These are phyloP conservation scores for Latheticus oryzae DNA, from an alignment of 2,888 invertebrate genomes.

Conservation along the genomic window DNA sequence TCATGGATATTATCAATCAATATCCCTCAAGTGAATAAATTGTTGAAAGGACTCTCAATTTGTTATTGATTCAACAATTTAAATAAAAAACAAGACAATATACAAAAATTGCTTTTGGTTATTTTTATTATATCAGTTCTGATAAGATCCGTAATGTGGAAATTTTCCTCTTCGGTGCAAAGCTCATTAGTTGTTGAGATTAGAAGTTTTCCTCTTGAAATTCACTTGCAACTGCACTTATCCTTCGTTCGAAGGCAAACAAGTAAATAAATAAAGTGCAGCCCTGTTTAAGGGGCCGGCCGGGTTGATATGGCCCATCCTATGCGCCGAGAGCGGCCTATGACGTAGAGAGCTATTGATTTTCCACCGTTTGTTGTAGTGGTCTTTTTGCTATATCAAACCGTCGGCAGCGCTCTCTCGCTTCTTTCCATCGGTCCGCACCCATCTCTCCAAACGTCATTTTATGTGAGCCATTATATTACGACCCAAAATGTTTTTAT, in stretches of 20 bases:
- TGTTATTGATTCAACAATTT: too few species aligned
- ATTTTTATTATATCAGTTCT: slow-evolving; percentile 6
- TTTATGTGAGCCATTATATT: slow-evolving; percentile 59
- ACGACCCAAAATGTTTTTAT: slow-evolving; percentile 53
- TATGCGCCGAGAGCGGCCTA: slow-evolving; percentile 53
- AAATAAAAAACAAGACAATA: not conserved
- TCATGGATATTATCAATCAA: too few species aligned
- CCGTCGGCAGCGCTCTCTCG: slow-evolving; percentile 32
- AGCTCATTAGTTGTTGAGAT: slow-evolving; percentile 27
- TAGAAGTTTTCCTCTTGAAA: slow-evolving; percentile 32
- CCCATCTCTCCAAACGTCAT: slow-evolving; percentile 58
- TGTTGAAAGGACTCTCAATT: too few species aligned
- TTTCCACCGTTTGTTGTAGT: slow-evolving; percentile 57
- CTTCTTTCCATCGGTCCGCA: slow-evolving; percentile 43
- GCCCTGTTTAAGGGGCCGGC: slow-evolving; percentile 20
- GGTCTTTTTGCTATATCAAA: slow-evolving; percentile 55
- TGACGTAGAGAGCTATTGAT: slow-evolving; percentile 64
- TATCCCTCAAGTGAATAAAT: too few species aligned
- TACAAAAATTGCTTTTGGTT: too few species aligned
- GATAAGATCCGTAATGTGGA: slow-evolving; percentile 12
- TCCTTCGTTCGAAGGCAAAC: slow-evolving; percentile 21
- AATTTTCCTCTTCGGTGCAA: slow-evolving; percentile 18
- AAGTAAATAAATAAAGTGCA: slow-evolving; percentile 37
- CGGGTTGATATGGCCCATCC: slow-evolving; percentile 49
- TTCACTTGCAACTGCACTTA: slow-evolving; percentile 33